These are phyloP conservation scores for Pseudorasbora parva DNA, from an alignment of 2,113 vertebrate genomes.

Conservation along the genomic window DNA sequence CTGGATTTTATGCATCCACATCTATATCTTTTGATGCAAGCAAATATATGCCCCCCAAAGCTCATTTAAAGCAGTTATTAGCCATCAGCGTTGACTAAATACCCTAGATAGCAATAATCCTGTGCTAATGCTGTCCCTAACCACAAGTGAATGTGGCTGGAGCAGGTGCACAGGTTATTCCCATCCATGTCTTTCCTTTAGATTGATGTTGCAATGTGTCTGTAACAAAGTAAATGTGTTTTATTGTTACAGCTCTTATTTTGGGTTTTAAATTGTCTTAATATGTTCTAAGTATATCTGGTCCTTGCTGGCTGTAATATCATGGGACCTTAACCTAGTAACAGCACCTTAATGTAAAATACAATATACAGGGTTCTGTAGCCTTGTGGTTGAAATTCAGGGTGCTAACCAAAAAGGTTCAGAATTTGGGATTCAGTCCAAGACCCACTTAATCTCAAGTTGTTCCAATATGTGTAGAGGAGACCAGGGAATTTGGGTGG, in stretches of 20 bases:
- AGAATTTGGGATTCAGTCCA: background rate
- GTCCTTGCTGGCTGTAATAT: background rate
- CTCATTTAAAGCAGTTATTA: slow-evolving; percentile 19
- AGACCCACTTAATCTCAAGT: background rate
- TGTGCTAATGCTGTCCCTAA: slow-evolving; percentile 37
- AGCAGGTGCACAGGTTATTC: slow-evolving; percentile 41
- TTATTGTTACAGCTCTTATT: background rate
- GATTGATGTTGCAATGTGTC: background rate
- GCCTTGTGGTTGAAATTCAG: background rate
- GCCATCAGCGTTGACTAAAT: slow-evolving; percentile 36
- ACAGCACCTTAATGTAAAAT: background rate
- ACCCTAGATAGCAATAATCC: slow-evolving; percentile 42
- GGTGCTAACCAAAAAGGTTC: background rate
- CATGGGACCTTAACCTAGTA: slow-evolving; percentile 12
- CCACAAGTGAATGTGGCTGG: slow-evolving; percentile 27
- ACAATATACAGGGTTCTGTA: background rate
- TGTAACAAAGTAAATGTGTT: slow-evolving; percentile 9
- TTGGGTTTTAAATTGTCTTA: too few relatives aligned
- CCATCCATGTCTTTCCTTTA: background rate
- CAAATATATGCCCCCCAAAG: background rate
- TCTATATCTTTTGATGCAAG: background rate
- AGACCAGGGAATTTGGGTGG: background rate
- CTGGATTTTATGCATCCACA: background rate
- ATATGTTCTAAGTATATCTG: background rate
- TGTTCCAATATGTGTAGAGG: background rate